Percentiles rank a stretch among this genome's conserved stretches.
Evolutionary conservation across 2,888 invertebrate genomes (phyloP).

Genomic region (Standfussiana lucernea): DNA sequence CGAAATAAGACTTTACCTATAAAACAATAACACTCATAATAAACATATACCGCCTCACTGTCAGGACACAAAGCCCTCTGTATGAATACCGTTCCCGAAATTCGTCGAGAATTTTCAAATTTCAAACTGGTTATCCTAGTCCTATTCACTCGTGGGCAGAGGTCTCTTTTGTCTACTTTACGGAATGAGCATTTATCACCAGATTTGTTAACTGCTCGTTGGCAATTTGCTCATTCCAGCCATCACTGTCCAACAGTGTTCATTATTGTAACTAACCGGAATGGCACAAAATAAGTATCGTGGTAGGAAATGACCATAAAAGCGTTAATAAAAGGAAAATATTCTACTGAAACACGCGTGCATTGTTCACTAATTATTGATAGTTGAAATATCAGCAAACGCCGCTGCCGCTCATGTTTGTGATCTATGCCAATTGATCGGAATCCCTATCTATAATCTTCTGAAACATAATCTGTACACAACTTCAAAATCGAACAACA

Average conservation of each 20-base stretch:
- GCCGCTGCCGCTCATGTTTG: slow-evolving; percentile 12
- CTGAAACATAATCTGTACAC: slow-evolving; percentile 4
- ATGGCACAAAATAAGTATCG: slow-evolving; percentile 2
- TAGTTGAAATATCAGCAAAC: slow-evolving; percentile 29
- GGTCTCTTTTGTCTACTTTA: background rate
- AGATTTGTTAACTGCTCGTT: background rate
- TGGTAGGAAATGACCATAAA: slow-evolving; percentile 30
- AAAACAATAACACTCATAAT: background rate
- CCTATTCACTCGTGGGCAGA: background rate
- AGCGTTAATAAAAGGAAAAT: slow-evolving; percentile 23
- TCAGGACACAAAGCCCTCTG: background rate
- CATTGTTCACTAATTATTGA: slow-evolving; percentile 33
- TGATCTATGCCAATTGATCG: slow-evolving; percentile 10
- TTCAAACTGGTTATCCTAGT: background rate
- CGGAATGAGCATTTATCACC: background rate
- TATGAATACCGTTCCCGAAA: background rate
- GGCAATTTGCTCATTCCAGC: background rate
- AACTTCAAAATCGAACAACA: slow-evolving; percentile 23
- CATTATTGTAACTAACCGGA: slow-evolving; percentile 4
- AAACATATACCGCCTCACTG: background rate
- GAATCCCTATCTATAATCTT: background rate
- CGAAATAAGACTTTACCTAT: too few relatives aligned
- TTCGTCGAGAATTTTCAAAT: background rate
- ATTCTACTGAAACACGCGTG: slow-evolving; percentile 9
- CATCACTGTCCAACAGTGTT: background rate